Evolutionary conservation across 2,113 vertebrate genomes (phyloP), one percentile per base, ranked within the genome.

Genomic region (Sebastes fasciatus): DNA sequence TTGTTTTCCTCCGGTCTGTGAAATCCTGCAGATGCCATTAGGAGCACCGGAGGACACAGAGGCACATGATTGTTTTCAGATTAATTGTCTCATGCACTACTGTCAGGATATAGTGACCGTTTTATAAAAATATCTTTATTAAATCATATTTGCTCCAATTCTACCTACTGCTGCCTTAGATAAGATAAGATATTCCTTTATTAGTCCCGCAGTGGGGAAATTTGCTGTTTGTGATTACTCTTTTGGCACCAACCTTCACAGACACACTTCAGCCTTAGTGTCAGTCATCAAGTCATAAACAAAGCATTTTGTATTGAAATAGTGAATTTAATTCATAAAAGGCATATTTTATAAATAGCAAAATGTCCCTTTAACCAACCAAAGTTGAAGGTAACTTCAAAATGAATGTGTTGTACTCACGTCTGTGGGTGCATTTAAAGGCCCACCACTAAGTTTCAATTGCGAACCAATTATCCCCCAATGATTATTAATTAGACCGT

Each of bases 191-290:
- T 26, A 26, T 26, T 26, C 26, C 26, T 26, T 26, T 26, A 26
- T 26, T 26, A 26, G 26, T 26, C 26, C 26, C 26, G 26, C 26
- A 2, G 26, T 26, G 26, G 26, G 26, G 2, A 26, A 26, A 26
- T 26, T 26, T 26, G 26, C 26, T 34, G 3, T 34, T 80, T 79
- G 6, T 90, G 85, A 92, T 94, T 93, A 90, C 65, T 77, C 55
- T 86, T 61, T 89, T 79, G 90, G 86, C 83, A 72, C 76, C 13
- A 70, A 69, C 69, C 81, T 65, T 58, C 68, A 43, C 43, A 64
- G 46, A 61, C 43, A 60, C 16, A 49, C 61, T 42, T 34, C 21
- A 60, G 43, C 67, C 40, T 55, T 9, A 60, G 51, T 78, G 58
- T 52, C 69, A 74, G 42, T 66, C 74, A 70, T 58, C 57, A 61